Evolutionary conservation across 2,113 vertebrate genomes (phyloP), one percentile per base, ranked within the genome.

Genomic region (Catharus bicknelli): DNA sequence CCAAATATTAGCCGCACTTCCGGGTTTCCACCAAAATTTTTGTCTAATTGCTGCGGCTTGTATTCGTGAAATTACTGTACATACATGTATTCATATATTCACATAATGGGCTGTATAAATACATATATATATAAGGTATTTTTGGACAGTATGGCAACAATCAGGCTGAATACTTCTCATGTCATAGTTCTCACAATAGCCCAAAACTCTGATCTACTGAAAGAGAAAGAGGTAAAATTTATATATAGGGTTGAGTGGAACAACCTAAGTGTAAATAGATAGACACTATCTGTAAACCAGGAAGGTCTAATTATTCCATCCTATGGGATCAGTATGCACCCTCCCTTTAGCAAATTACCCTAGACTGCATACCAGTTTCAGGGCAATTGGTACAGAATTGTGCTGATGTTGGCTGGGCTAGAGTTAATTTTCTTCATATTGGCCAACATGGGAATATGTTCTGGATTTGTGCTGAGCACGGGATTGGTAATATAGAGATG

Each of bases 401-500:
- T 67, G 53, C 4, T 58, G 51, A 5, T 73, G 16, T 45, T 23
- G 27, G 7, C 45, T 22, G 9, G 7, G 2, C 11, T 72, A 11
- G 13, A 48, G 15, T 58, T 51, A 43, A 25, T 58, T 74, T 74
- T 74, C n/a, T 53, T 74, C 45, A 14, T 17, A 5, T 11, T 79
- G 50, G 30, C 66, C 61, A 57, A 15, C 13, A 20, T 51, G 38
- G 7, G 38, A 51, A 7, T 38, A 5, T 2, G 8, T 23, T 66
- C 13, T 73, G 45, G 36, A 38, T 45, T 51, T 66, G 15, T 66
- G 7, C 19, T 59, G 59, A 58, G 14, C 16, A 45, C 4, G 25
- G 19, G 18, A 15, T 20, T 81, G 53, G 2, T 74, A 53, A 29
- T 8, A 8, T 0, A 38, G 32, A n/a, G 4, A n/a, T n/a, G 1